Evolutionary conservation across 1,140 invertebrate species (phyloP), one percentile per base, ranked within the genome.

Genomic region (Drusus annulatus): DNA sequence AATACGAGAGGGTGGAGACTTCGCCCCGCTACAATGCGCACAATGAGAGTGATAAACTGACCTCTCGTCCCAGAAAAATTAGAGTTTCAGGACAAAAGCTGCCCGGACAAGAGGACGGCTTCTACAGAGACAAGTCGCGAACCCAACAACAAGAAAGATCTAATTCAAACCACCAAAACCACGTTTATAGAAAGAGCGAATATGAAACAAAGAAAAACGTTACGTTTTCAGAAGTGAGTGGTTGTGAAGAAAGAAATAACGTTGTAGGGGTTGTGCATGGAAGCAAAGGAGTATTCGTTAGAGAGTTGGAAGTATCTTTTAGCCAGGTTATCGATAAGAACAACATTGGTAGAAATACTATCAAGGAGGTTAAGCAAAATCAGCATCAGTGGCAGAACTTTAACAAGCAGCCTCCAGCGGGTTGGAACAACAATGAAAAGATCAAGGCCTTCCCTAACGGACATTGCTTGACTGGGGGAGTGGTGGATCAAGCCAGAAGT

Each of bases 211-310:
- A 90, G 63, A 90, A 90, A 80, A 90, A 87, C 50, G 89, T 90
- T 0, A 90, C 89, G 78, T 90, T 90, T 82, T 90, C 89, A 0
- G 89, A 90, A 86, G 89, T 90, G 1, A 89, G 88, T 2, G 88
- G 88, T 16, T 88, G 87, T 21, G 86, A 87, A 69, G 81, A 80
- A 36, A 83, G 87, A 17, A 90, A 89, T 60, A 89, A 88, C 85
- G 84, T 90, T 5, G 87, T 89, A 1, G 87, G 89, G 52, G 89
- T 88, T 75, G 87, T 86, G 0, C 84, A 87, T 31, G 86, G 85
- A 36, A 87, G 88, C 0, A 88, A 88, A 79, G 84, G 87, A 15
- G 87, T 89, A 6, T 87, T 88, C 1, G 88, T 90, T 0, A 83
- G 89, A 60, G 89, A 90, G 68, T 74, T 90, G 28, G 89, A 90